Conservation (phyloP, 1,140 invertebrate genomes). For the Brachionus calyciflorus region DNA sequence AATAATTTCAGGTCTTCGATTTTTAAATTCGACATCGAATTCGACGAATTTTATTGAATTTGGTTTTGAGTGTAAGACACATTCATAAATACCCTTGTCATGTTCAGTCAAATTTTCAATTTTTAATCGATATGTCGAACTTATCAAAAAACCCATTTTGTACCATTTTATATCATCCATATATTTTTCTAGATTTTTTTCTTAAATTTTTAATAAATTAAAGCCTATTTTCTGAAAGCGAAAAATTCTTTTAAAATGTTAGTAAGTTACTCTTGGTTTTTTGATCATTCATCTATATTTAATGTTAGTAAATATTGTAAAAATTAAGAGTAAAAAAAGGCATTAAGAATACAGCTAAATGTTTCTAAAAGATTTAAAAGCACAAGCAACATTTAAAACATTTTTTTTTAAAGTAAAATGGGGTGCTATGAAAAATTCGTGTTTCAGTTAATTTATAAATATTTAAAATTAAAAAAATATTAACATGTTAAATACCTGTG, state of each 20-base stretch:
- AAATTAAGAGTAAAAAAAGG: too few species aligned
- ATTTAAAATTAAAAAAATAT: background rate
- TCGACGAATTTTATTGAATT: background rate
- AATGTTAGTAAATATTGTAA: too few species aligned
- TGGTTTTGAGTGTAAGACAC: background rate
- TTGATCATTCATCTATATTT: too few species aligned
- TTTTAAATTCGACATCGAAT: background rate
- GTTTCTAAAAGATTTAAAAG: background rate
- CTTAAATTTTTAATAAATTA: constrained; percentile 15
- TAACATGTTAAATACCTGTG: constrained; percentile 13
- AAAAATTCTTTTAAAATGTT: background rate
- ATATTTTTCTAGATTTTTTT: background rate
- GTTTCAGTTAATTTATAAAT: background rate
- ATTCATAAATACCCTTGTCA: constrained; percentile 27
- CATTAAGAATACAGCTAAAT: too few species aligned
- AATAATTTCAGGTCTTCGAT: background rate
- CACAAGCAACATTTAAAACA: background rate
- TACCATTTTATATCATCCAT: constrained; percentile 3
- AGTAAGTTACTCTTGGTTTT: constrained; percentile 5
- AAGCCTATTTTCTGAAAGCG: too few species aligned
- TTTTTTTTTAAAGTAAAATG: background rate
- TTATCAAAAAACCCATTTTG: background rate
- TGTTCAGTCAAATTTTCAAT: background rate
- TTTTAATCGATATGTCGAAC: background rate
- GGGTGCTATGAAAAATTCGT: background rate